Evolutionary conservation across 1,140 invertebrate genomes (phyloP).

Genomic region (Magallana gigas): DNA sequence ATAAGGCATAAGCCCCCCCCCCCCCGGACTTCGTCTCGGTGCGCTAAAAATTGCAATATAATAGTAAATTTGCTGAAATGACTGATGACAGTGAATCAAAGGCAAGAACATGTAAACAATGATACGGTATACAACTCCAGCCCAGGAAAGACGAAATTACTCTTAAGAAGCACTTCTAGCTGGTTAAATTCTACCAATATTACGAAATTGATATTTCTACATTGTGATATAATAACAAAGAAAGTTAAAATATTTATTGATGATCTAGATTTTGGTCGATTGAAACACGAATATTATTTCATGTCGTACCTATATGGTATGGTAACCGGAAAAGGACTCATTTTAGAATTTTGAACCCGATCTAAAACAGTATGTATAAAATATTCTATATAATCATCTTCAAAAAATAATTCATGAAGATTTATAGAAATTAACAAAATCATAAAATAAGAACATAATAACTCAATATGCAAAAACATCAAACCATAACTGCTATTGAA

Average conservation of each 20-base stretch:
- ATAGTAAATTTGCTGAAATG: too few relatives aligned
- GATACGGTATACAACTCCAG: too few relatives aligned
- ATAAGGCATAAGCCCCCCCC: too few relatives aligned
- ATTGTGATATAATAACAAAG: background rate
- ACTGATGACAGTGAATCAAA: too few relatives aligned
- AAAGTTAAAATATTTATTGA: background rate
- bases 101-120: too few relatives aligned
- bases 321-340: slow-evolving; percentile 34
- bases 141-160: too few relatives aligned
- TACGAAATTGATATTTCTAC: too few relatives aligned
- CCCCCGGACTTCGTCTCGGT: too few relatives aligned
- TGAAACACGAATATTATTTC: background rate
- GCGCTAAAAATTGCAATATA: too few relatives aligned
- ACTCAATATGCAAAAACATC: background rate
- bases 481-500: background rate
- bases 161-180: too few relatives aligned
- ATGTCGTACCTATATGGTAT: slow-evolving; percentile 42
- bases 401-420: background rate
- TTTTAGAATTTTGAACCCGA: background rate
- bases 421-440: background rate
- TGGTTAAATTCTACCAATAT: too few relatives aligned
- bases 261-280: slow-evolving; percentile 32
- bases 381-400: background rate
- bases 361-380: background rate
- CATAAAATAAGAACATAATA: background rate